Evolutionary conservation across 2,888 invertebrate genomes (phyloP).

Genomic region (Cryptocephalus primarius): DNA sequence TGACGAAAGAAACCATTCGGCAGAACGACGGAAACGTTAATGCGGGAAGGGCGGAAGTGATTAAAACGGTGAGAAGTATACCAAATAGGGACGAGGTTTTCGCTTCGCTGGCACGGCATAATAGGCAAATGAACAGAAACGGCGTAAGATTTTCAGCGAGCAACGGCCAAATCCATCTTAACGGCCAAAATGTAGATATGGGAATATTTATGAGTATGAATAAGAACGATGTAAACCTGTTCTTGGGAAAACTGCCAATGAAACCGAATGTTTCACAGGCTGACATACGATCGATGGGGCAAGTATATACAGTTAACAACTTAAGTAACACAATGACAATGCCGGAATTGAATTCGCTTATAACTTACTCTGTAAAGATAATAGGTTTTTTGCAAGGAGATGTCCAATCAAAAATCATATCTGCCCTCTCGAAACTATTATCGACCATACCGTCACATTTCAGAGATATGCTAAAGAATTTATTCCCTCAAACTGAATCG

Average conservation of each 20-base stretch:
- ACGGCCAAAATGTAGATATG: constrained; percentile 24
- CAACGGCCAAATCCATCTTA: constrained; percentile 23
- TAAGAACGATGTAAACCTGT: constrained; percentile 16
- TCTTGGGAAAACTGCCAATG: constrained; percentile 15
- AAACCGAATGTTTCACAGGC: constrained; percentile 2
- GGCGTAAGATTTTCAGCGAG: constrained; percentile 28
- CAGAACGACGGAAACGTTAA: constrained; percentile 35
- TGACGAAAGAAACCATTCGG: constrained; percentile 44
- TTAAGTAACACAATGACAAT: not conserved
- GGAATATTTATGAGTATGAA: constrained; percentile 20
- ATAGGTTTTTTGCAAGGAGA: constrained; percentile 8
- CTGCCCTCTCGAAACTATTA: constrained; percentile 4
- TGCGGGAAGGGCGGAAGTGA: constrained; percentile 44
- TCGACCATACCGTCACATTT: constrained; percentile 1
- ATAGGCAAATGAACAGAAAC: constrained; percentile 44
- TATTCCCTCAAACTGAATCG: constrained; percentile 11
- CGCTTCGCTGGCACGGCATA: constrained; percentile 42
- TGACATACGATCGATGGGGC: constrained; percentile 3
- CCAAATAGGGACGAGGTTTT: constrained; percentile 46
- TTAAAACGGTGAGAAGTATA: constrained; percentile 42
- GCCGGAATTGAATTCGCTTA: constrained; percentile 5
- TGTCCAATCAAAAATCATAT: constrained; percentile 11
- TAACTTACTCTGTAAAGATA: constrained; percentile 4
- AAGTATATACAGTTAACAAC: constrained; percentile 3
- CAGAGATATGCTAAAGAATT: constrained; percentile 5